Percentiles rank a stretch among this genome's conserved stretches.
phyloP scores from a whole-genome alignment of 2,797 vertebrate species.

The Chelidonichthys spinosus region DNA sequence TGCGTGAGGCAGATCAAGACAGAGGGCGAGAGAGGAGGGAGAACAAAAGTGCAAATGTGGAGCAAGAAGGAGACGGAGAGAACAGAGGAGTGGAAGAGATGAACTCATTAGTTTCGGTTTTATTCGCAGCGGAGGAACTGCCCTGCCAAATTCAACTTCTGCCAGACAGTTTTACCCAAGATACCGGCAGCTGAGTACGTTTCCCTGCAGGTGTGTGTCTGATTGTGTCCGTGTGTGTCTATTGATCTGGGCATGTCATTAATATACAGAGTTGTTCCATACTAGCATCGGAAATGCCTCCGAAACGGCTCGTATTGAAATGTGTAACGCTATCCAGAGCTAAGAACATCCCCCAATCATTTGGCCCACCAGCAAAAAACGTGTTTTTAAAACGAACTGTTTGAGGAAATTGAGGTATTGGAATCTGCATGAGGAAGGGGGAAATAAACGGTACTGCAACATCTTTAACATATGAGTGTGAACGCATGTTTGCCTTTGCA shows the following conservation, averaged over 20 bases:
- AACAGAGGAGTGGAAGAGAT: slow-evolving; percentile 47
- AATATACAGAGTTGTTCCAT: neutral
- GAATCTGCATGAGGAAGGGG: neutral
- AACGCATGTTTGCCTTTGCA: slow-evolving; percentile 2
- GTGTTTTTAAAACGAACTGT: neutral
- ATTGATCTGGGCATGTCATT: neutral
- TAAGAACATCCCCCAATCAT: no score
- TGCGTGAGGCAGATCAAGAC: slow-evolving; percentile 30
- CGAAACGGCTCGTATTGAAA: no score
- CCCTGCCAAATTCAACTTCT: slow-evolving; percentile 55
- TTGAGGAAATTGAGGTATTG: neutral
- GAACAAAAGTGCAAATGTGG: slow-evolving; percentile 47
- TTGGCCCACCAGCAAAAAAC: neutral
- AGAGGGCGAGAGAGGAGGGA: slow-evolving; percentile 21
- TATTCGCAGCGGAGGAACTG: slow-evolving; percentile 44
- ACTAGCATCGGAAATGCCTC: neutral
- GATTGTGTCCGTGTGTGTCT: slow-evolving; percentile 18
- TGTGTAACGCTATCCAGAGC: neutral
- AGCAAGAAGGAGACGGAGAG: slow-evolving; percentile 26
- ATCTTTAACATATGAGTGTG: neutral
- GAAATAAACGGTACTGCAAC: neutral
- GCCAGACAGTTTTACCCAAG: slow-evolving; percentile 58
- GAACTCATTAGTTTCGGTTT: slow-evolving; percentile 67
- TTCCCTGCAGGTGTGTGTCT: slow-evolving; percentile 37
- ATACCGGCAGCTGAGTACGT: slow-evolving; percentile 36